Percentiles rank a stretch among this genome's conserved stretches.
Conservation (phyloP, 2,113 vertebrate genomes). For the Nannospalax galili region DNA sequence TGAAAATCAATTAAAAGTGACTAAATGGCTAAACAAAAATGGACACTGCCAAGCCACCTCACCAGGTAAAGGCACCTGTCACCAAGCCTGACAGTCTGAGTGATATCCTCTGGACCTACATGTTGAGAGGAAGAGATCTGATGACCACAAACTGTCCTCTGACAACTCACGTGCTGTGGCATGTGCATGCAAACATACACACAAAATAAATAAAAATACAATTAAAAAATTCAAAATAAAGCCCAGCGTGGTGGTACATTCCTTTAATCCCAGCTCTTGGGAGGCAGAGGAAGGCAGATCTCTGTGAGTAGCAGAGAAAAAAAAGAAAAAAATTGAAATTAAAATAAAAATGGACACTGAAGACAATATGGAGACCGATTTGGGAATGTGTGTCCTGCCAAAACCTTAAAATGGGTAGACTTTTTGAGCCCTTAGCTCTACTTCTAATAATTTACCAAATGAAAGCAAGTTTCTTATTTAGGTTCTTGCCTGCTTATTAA, state of each 20-base stretch:
- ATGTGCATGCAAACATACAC: neutral
- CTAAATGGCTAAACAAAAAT: neutral
- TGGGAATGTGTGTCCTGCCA: neutral
- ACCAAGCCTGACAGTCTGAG: too few species aligned
- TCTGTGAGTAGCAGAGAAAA: too few species aligned
- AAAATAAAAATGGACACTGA: neutral
- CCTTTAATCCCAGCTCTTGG: too few species aligned
- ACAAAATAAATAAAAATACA: neutral
- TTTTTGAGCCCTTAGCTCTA: neutral
- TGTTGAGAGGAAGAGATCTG: neutral
- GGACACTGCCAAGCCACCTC: neutral
- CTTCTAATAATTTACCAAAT: neutral
- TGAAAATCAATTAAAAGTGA: neutral
- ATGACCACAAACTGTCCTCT: neutral
- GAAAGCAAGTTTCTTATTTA: slow-evolving; percentile 12
- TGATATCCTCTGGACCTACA: neutral
- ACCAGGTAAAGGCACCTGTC: neutral
- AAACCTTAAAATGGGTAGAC: neutral
- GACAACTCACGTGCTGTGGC: neutral
- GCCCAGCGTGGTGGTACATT: too few species aligned
- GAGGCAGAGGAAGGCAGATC: too few species aligned
- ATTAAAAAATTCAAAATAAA: too few species aligned
- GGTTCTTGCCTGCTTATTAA: too few species aligned
- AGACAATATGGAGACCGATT: neutral
- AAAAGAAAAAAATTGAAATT: neutral